Evolutionary conservation across 2,113 vertebrate genomes (phyloP), one percentile per base, ranked within the genome.

Genomic region (Dolichallabes microphthalmus): DNA sequence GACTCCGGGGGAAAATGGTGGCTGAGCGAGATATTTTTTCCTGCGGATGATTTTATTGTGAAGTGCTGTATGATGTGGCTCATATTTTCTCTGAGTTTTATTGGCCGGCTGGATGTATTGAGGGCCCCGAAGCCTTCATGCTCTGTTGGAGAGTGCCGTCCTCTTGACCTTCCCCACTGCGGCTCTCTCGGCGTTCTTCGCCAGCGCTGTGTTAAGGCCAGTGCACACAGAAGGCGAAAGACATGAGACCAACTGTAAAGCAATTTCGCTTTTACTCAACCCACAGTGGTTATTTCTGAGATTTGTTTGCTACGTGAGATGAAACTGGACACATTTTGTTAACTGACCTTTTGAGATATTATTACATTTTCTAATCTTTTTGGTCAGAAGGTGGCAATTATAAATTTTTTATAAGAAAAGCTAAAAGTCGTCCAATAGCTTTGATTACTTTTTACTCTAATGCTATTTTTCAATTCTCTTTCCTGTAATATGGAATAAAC

Each of bases 131-230:
- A 75, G 68, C 69, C 79, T 86, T 64, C 85, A 74, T 32, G 79
- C 85, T 86, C 85, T 57, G 79, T 15, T 86, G 85, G 78, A 82
- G 68, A 64, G 85, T n/a, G 68, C 27, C 45, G 69, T 82, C 85
- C 69, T 86, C 69, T 75, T 82, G 85, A 82, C 85, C 79, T 82
- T 78, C 61, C 50, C 12, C 50, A 12, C n/a, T 57, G 74, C 60
- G 30, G 39, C 61, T 63, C 32, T 19, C 27, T 76, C 14, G 13
- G 82, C 58, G 53, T 52, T 76, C 71, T 75, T 57, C 35, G 5
- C 55, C 19, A 75, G 58, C 14, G 45, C 74, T 4, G 39, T 20
- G 25, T 77, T 25, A 77, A 83, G 7, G 68, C 53, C 68, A 20
- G 52, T 5, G 27, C 81, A 35, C 64, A 10, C 66, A 69, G 81